Evolutionary conservation across 2,113 vertebrate species (phyloP), one percentile per base, ranked within the genome.

Genomic region (Buteo buteo): DNA sequence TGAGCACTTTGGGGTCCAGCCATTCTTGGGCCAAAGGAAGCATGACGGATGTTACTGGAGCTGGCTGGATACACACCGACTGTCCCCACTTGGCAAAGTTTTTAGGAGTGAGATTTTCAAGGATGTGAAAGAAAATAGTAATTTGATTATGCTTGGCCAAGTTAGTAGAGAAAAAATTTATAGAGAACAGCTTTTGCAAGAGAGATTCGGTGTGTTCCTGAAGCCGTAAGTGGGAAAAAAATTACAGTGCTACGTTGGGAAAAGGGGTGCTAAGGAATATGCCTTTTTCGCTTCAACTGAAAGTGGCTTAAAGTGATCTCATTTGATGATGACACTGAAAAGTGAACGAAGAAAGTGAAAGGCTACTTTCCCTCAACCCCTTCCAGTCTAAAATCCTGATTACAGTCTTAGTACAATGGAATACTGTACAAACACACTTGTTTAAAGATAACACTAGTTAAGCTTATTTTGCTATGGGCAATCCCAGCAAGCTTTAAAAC

Each of bases 361-460:
- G 49, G 52, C 62, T 87, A 58, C 64, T 93, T 95, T 95, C 31
- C 16, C 25, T 66, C 78, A 91, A 93, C 73, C 10, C 19, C 36
- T 88, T 91, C 47, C 11, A 34, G 61, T 91, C 94, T 32, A 92
- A 92, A 95, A 70, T 80, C 49, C 13, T 54, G 42, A 67, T 66
- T 82, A 91, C 11, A 74, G 50, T 21, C 66, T 66, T 34, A 81
- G 38, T 40, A 25, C 24, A 82, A 15, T 36, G 31, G 31, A 90
- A 73, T 45, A 42, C 45, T 87, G 17, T 82, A 88, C 72, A 86
- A 80, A 87, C 45, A 95, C 40, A 40, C 34, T 88, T 92, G 69
- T 71, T 92, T 82, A 92, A 93, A 91, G 73, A 86, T 67, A 96
- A 93, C 45, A 77, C 40, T 71, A 71, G 44, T 80, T 93, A 95